Evolutionary conservation across 2,888 invertebrate genomes (phyloP).

Genomic region (Dolichomitus sp.): DNA sequence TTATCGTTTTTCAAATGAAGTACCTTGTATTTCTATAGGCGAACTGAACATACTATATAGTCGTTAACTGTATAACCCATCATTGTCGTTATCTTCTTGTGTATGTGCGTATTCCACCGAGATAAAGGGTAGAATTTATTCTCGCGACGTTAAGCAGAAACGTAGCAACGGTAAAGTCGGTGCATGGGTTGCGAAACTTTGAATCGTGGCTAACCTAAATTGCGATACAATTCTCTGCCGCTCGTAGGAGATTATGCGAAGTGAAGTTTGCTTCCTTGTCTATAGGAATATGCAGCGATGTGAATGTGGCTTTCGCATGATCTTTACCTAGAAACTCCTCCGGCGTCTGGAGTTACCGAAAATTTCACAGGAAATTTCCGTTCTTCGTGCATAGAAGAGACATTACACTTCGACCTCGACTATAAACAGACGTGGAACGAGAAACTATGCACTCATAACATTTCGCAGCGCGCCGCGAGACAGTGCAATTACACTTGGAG

Average conservation of each 20-base stretch:
- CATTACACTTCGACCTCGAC: constrained; percentile 56
- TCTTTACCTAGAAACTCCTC: constrained; percentile 55
- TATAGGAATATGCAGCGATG: constrained; percentile 17
- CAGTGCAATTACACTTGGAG: constrained; percentile 56
- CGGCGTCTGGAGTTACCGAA: constrained; percentile 64
- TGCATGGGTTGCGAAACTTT: constrained; percentile 64
- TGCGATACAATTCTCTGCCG: constrained; percentile 67
- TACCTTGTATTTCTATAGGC: constrained; percentile 5
- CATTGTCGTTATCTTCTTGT: constrained; percentile 25
- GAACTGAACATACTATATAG: not conserved
- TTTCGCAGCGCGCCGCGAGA: constrained; percentile 34
- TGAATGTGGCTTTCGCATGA: constrained; percentile 48
- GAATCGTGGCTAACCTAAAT: constrained; percentile 66
- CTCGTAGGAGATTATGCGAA: constrained; percentile 61
- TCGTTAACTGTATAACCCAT: constrained; percentile 7
- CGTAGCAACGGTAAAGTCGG: constrained; percentile 59
- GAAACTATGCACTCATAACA: constrained; percentile 55
- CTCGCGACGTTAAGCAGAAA: constrained; percentile 68
- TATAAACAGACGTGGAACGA: constrained; percentile 56
- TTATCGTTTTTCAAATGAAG: not conserved
- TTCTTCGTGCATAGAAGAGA: constrained; percentile 36
- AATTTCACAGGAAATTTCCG: constrained; percentile 68
- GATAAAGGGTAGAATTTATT: constrained; percentile 69
- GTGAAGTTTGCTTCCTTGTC: constrained; percentile 66
- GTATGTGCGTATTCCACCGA: constrained; percentile 52